Percentiles rank a stretch among this genome's conserved stretches.
These are phyloP conservation scores for Alloscopus bannaensis DNA, from an alignment of 2,888 invertebrate species.

Conservation along the genomic window DNA sequence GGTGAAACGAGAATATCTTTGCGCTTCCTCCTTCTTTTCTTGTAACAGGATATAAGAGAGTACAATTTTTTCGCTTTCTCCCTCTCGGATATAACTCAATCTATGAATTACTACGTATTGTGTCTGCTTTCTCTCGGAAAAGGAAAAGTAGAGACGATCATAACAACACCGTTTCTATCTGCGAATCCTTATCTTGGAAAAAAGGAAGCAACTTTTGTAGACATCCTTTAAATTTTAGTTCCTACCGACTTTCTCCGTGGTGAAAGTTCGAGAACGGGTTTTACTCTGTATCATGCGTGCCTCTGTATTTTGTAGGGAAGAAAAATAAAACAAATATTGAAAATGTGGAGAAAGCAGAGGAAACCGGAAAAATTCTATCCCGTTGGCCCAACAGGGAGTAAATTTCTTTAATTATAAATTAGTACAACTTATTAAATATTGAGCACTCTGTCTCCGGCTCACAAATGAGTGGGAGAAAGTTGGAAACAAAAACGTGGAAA, in stretches of 20 bases:
- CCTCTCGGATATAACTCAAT: too few species aligned
- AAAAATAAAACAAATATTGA: slow-evolving; percentile 29
- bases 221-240: too few species aligned
- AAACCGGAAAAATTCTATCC: slow-evolving; percentile 6
- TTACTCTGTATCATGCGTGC: too few species aligned
- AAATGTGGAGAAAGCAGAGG: slow-evolving; percentile 8
- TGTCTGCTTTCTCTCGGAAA: too few species aligned
- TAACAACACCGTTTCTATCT: too few species aligned
- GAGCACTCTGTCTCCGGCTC: slow-evolving; percentile 22
- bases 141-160: too few species aligned
- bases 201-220: too few species aligned
- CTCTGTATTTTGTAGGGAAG: not conserved
- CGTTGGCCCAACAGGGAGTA: slow-evolving; percentile 22
- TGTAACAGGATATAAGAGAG: not conserved
- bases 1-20: not conserved
- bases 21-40: not conserved
- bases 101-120: too few species aligned
- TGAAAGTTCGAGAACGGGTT: too few species aligned
- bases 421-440: slow-evolving; percentile 49
- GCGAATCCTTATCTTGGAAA: too few species aligned
- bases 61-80: too few species aligned
- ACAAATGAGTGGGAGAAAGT: not conserved
- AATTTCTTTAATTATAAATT: slow-evolving; percentile 53
- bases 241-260: too few species aligned
- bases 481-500: not conserved